These are phyloP conservation scores for Cichlasoma orientale DNA, from an alignment of 2,797 vertebrate genomes.

Conservation along the genomic window DNA sequence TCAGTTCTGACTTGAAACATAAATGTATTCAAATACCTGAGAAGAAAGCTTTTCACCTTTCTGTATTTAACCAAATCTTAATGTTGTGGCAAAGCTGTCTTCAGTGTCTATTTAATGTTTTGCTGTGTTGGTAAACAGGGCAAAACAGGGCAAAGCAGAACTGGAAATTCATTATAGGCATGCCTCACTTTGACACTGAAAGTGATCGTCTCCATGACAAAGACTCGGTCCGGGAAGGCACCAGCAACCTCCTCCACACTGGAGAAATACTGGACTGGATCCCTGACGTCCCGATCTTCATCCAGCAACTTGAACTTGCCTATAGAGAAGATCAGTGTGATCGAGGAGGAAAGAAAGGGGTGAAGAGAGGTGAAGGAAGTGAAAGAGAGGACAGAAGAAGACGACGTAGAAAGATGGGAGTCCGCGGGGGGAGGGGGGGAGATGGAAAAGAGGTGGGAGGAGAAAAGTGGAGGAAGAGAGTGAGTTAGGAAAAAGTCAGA, in stretches of 20 bases:
- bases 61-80: background rate
- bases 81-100: background rate
- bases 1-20: too few species aligned
- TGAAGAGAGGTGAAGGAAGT: background rate
- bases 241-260: slow-evolving; percentile 97
- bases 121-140: background rate
- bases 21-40: background rate
- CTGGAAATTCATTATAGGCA: background rate
- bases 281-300: slow-evolving; percentile 93
- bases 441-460: background rate
- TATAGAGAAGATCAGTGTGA: slow-evolving; percentile 51
- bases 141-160: background rate
- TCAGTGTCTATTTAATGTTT: background rate
- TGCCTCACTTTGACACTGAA: slow-evolving; percentile 93
- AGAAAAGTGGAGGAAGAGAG: background rate
- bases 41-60: background rate
- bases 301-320: slow-evolving; percentile 98
- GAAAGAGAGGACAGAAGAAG: background rate
- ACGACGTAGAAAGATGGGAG: background rate
- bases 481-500: background rate
- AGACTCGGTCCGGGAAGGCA: slow-evolving; percentile 93
- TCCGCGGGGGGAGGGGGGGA: background rate
- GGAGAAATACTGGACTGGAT: slow-evolving; percentile 95
- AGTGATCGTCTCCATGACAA: slow-evolving; percentile 96
- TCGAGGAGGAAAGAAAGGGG: background rate